Base-by-base conservation (phyloP, 1,140 invertebrate genomes). In the Oscheius sp. region DNA sequence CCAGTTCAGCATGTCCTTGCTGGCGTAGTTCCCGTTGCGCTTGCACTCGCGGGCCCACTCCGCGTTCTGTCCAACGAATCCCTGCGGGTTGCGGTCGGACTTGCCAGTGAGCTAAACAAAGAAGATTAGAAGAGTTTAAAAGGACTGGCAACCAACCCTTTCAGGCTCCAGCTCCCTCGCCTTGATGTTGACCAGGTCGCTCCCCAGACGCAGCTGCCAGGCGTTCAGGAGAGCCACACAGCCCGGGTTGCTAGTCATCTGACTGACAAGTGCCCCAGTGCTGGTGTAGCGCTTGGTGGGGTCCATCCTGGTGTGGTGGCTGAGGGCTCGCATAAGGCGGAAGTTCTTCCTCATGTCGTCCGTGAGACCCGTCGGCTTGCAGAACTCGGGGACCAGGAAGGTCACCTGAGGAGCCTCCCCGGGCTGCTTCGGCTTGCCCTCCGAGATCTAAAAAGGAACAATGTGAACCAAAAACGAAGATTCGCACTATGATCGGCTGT, bases 371-470 rank as follows among this genome's bases (percentile, higher is more conserved):
- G 61, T 74, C 10, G 55, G 55, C 34, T 29, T 29, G 62, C 72
- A 74, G 2, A 74, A 34, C 35, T 74, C 72, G 4, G 72, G 72
- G 13, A 74, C 45, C 10, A 74, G 68, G 62, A 68, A 74, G 31
- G 52, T 74, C 15, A 62, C 20, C 55, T 74, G 72, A 28, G 72
- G 72, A 20, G 64, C 46, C 72, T 74, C 72, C 35, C 66, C 64
- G 3, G 72, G 72, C 28, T 74, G 72, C 65, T 74, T 74, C n/a
- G 72, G 72, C 38, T 74, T 74, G 29, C 72, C 72, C 55, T 74
- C 72, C n/a, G 49, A 73, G n/a, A 73, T 46, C 71, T 73, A 26
- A 65, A 73, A 32, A 32, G n/a, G n/a, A n/a, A n/a, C n/a, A n/a
- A n/a, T n/a, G n/a, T n/a, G n/a, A n/a, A n/a, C n/a, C n/a, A n/a